A percentile compares a stretch with the other conserved stretches of the same genome.
phyloP scores from a whole-genome alignment of 2,888 invertebrate genomes.

The Hirtodrosophila confusa region DNA sequence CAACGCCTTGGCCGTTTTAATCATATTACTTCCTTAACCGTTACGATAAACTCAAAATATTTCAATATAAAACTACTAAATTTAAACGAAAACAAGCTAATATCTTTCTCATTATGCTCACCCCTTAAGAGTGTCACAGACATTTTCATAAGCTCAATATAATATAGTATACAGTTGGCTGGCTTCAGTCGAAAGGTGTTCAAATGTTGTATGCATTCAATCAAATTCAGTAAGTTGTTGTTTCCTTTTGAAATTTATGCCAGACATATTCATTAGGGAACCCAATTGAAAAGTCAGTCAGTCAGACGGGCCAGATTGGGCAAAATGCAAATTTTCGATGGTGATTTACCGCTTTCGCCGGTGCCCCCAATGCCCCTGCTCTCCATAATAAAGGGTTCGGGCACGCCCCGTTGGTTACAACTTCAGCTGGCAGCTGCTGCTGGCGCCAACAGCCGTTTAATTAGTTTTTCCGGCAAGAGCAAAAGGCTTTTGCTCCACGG shows the following conservation, averaged over 20 bases:
- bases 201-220: no score
- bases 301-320: slow-evolving; percentile 1
- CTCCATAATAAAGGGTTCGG: slow-evolving; percentile 48
- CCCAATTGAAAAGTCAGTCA: slow-evolving; percentile 24
- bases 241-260: slow-evolving; percentile 8
- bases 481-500: slow-evolving; percentile 51
- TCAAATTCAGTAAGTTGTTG: no score
- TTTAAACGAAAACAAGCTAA: no score
- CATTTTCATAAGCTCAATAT: no score
- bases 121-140: no score
- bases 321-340: slow-evolving; percentile 62
- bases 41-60: no score
- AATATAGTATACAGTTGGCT: no score
- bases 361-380: background rate
- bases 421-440: slow-evolving; percentile 26
- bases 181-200: no score
- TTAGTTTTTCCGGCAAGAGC: slow-evolving; percentile 61
- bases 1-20: no score
- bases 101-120: no score
- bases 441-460: slow-evolving; percentile 54
- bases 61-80: no score
- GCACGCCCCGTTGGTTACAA: slow-evolving; percentile 42
- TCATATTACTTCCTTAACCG: no score
- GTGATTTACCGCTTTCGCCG: slow-evolving; percentile 43
- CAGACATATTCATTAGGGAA: slow-evolving; percentile 22